Evolutionary conservation across 2,113 vertebrate species (phyloP).

Genomic region (Hyaena hyaena): DNA sequence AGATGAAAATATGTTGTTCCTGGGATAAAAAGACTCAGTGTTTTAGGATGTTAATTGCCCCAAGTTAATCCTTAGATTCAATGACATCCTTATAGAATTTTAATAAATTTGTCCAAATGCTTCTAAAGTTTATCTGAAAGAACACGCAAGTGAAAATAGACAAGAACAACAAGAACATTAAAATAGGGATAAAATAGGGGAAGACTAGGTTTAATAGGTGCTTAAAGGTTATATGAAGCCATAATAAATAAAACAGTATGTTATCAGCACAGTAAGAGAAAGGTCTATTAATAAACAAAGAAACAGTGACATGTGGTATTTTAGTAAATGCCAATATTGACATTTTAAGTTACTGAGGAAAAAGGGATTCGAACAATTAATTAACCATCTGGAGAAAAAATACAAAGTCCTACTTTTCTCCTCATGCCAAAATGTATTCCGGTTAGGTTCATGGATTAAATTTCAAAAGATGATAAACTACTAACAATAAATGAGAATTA

Average conservation of each 20-base stretch:
- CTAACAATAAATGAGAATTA: constrained; percentile 26
- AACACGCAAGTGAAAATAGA: constrained; percentile 24
- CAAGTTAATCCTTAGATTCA: constrained; percentile 46
- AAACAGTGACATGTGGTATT: background rate
- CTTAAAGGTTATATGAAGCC: constrained; percentile 22
- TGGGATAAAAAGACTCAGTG: background rate
- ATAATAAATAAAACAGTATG: constrained; percentile 3
- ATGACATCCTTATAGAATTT: background rate
- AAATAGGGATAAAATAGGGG: background rate
- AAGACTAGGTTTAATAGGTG: constrained; percentile 45
- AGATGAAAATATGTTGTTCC: constrained; percentile 53
- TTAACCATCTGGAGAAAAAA: background rate
- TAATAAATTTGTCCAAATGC: constrained; percentile 38
- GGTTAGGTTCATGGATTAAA: background rate
- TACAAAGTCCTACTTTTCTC: background rate
- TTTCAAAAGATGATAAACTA: background rate
- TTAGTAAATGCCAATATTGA: constrained; percentile 22
- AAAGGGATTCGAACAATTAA: background rate
- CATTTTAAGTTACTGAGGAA: constrained; percentile 8
- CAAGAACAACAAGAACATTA: background rate
- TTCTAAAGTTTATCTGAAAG: constrained; percentile 50
- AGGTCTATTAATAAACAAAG: background rate
- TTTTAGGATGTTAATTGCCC: constrained; percentile 46
- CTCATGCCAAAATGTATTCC: background rate
- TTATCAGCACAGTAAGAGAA: constrained; percentile 17